Conservation (phyloP, 2,797 vertebrate species). For the Perodicticus potto region DNA sequence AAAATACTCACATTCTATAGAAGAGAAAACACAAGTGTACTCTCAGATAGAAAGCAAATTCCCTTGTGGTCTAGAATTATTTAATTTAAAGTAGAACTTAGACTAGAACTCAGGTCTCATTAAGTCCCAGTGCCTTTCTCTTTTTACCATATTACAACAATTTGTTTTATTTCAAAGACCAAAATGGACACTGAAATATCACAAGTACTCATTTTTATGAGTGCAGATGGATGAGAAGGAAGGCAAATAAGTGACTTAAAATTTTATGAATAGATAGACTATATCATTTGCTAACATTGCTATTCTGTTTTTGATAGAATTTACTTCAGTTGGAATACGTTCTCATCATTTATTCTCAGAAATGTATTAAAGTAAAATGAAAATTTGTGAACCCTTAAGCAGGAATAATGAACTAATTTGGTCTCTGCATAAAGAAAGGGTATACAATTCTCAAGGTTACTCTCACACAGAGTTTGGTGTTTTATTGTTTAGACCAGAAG, state of each 20-base stretch:
- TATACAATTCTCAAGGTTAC: conserved; percentile 69
- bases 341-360: conserved; percentile 80
- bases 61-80: not conserved
- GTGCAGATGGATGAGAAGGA: not conserved
- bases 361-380: conserved; percentile 78
- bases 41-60: not conserved
- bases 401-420: conserved; percentile 80
- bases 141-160: not conserved
- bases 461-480: conserved; percentile 23
- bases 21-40: not conserved
- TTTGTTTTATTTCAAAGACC: not conserved
- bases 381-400: conserved; percentile 72
- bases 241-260: conserved; percentile 57
- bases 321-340: conserved; percentile 73
- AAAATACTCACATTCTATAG: not conserved
- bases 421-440: conserved; percentile 44
- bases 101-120: not conserved
- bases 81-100: not conserved
- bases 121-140: not conserved
- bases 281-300: conserved; percentile 70
- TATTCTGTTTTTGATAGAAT: conserved; percentile 77
- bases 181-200: not conserved
- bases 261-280: conserved; percentile 74
- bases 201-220: not conserved
- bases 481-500: conserved; percentile 32